phyloP scores from a whole-genome alignment of 2,888 invertebrate species.

The Carpatolechia fugitivella region DNA sequence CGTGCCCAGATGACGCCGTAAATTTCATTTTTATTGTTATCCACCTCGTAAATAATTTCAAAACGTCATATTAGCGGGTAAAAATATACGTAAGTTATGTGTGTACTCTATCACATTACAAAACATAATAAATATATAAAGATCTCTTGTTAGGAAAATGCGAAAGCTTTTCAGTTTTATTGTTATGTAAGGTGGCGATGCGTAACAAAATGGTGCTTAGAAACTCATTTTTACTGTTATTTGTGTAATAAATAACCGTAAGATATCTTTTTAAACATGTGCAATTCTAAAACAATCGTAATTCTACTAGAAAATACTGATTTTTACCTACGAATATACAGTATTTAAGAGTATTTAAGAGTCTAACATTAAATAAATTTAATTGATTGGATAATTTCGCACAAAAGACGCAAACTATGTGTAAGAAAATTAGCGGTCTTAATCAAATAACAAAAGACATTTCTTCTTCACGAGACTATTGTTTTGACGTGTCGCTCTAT shows the following conservation, averaged over 20 bases:
- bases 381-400: constrained; percentile 50
- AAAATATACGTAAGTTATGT: constrained; percentile 28
- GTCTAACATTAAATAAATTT: constrained; percentile 36
- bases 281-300: background rate
- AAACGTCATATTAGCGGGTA: constrained; percentile 39
- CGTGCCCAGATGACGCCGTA: constrained; percentile 45
- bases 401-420: constrained; percentile 47
- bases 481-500: constrained; percentile 63
- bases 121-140: constrained; percentile 15
- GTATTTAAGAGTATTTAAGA: background rate
- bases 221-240: constrained; percentile 19
- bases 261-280: constrained; percentile 10
- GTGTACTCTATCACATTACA: constrained; percentile 20
- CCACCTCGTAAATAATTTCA: constrained; percentile 40
- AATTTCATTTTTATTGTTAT: constrained; percentile 45
- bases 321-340: too few relatives aligned
- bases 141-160: constrained; percentile 15
- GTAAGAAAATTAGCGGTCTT: constrained; percentile 49
- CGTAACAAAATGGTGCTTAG: constrained; percentile 10
- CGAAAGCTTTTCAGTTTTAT: constrained; percentile 8
- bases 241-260: constrained; percentile 16
- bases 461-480: constrained; percentile 48
- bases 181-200: constrained; percentile 7
- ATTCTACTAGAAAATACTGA: background rate
- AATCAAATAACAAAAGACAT: constrained; percentile 48